Evolutionary conservation across 2,113 vertebrate species (phyloP), one percentile per base, ranked within the genome.

Genomic region (Myrmecophaga tridactyla): DNA sequence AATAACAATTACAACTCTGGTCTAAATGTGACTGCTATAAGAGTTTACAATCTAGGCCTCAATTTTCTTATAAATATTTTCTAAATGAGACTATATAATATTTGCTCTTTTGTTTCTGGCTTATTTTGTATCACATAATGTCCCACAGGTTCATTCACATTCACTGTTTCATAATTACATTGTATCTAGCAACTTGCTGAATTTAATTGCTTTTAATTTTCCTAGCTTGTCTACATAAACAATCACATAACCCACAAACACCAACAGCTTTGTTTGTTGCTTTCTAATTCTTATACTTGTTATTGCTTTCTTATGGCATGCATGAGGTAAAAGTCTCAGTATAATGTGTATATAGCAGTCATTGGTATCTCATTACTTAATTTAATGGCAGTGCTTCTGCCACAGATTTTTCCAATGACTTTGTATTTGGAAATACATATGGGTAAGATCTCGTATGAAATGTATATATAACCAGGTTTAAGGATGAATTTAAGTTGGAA

Each of bases 391-490:
- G 73, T 43, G 83, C 18, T 51, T 95, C 48, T 70, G 53, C 31
- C 48, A 77, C 5, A 25, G 39, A 41, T 81, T 93, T 95, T 96
- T 93, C 70, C 90, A 84, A 13, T 81, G 86, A 75, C 41, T 97
- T 72, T 82, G 39, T 81, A 67, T 78, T 75, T 93, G 94, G 94
- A 93, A 82, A 96, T 95, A 96, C 17, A 80, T 43, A 89, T 87
- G 81, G 46, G 76, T 90, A 96, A 78, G 60, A 86, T 92, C 46
- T 65, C 92, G 25, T 86, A 70, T 73, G 70, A 92, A 97, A 93
- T 85, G 81, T 93, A 72, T 84, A 77, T 41, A 86, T 29, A 87
- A 93, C 43, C 53, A 95, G 90, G 92, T 85, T 89, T 77, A 75
- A 90, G 60, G 41, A 77, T 62, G 29, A 94, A 67, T 94, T 94